Evolutionary conservation across 2,888 invertebrate genomes (phyloP).

Genomic region (Gnatocerus cornutus): DNA sequence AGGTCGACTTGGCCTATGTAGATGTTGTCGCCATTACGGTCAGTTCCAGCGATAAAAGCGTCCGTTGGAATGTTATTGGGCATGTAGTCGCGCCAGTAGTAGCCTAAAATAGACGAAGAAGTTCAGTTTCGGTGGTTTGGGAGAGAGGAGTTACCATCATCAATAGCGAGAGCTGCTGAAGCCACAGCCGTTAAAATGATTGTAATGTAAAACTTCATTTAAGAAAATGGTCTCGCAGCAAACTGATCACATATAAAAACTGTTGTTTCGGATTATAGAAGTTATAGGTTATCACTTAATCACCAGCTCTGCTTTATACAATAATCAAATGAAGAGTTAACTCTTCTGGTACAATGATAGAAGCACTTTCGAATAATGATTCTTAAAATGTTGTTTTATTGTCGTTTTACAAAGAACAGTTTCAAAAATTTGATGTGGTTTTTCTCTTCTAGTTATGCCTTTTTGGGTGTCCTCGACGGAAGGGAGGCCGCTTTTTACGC

Average conservation of each 20-base stretch:
- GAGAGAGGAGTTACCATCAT: not conserved
- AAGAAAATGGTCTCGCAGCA: not conserved
- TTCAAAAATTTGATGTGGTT: no score
- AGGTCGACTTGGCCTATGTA: not conserved
- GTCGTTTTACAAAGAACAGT: no score
- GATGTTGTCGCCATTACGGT: not conserved
- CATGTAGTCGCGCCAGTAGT: not conserved
- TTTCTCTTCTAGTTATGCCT: no score
- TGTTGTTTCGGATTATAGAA: not conserved
- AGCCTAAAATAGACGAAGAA: constrained; percentile 3
- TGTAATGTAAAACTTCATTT: not conserved
- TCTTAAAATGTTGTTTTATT: no score
- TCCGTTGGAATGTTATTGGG: no score
- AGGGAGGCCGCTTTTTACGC: no score
- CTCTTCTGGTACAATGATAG: no score
- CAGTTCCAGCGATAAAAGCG: no score
- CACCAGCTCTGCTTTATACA: no score
- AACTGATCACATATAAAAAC: not conserved
- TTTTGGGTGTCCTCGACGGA: no score
- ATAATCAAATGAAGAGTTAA: no score
- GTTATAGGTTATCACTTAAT: not conserved
- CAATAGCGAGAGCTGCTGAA: not conserved
- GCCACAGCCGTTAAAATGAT: not conserved
- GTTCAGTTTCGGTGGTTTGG: not conserved
- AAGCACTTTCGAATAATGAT: no score